phyloP scores from a whole-genome alignment of 1,140 invertebrate genomes.

The Pararge aegeria region DNA sequence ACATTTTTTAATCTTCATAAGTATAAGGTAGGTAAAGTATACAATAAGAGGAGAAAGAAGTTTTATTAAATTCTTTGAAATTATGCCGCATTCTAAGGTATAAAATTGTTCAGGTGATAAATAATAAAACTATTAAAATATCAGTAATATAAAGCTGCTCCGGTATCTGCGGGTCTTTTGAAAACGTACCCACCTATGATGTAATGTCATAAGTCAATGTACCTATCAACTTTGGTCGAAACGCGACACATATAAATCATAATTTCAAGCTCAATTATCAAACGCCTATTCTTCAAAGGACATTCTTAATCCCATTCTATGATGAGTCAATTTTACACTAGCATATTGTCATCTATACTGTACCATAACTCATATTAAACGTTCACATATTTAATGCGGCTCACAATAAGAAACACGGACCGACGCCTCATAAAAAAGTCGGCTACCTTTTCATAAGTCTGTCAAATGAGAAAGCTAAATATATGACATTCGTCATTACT shows the following conservation, averaged over 20 bases:
- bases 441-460: slow-evolving; percentile 65
- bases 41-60: no score
- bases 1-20: no score
- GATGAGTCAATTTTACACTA: slow-evolving; percentile 66
- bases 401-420: slow-evolving; percentile 49
- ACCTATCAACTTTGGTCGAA: slow-evolving; percentile 17
- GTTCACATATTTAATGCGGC: slow-evolving; percentile 57
- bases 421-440: slow-evolving; percentile 56
- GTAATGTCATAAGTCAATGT: slow-evolving; percentile 23
- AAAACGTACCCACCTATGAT: slow-evolving; percentile 7
- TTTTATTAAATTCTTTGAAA: not conserved
- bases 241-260: slow-evolving; percentile 66
- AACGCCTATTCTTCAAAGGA: slow-evolving; percentile 52
- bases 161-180: slow-evolving; percentile 7
- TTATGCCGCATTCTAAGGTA: not conserved
- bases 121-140: slow-evolving; percentile 21
- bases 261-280: slow-evolving; percentile 63
- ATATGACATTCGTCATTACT: slow-evolving; percentile 67
- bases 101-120: slow-evolving; percentile 3
- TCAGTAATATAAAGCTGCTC: slow-evolving; percentile 5
- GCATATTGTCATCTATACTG: slow-evolving; percentile 57
- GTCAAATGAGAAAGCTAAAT: slow-evolving; percentile 66
- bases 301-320: slow-evolving; percentile 64
- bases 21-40: no score
- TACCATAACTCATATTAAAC: slow-evolving; percentile 66